Evolutionary conservation across 2,888 invertebrate genomes (phyloP).

Genomic region (Cephus pygmeus): DNA sequence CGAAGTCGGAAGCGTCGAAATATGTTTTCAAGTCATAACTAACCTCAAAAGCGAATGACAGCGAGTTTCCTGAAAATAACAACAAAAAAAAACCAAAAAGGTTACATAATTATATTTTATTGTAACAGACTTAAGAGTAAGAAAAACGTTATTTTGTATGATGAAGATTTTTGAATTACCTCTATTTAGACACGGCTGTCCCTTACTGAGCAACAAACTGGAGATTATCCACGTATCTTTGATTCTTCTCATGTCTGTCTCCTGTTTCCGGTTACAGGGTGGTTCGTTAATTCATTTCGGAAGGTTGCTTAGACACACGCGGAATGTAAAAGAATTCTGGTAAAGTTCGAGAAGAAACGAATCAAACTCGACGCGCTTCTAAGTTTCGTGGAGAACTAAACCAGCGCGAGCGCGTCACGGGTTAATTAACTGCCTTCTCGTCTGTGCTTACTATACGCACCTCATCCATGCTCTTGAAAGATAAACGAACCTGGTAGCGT

Average conservation of each 20-base stretch:
- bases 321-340: background rate
- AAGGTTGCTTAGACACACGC: background rate
- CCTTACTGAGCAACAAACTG: background rate
- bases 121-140: background rate
- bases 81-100: background rate
- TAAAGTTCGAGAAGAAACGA: background rate
- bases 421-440: background rate
- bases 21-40: background rate
- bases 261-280: background rate
- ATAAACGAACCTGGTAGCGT: slow-evolving; percentile 19
- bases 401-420: background rate
- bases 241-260: background rate
- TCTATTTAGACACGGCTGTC: background rate
- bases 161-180: background rate
- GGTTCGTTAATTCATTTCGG: background rate
- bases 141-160: too few species aligned
- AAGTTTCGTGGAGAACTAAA: background rate
- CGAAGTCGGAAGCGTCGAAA: background rate
- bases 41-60: background rate
- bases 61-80: background rate
- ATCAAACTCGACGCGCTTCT: background rate
- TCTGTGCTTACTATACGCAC: background rate
- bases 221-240: background rate
- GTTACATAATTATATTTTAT: background rate
- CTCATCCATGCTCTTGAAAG: slow-evolving; percentile 4